These are phyloP conservation scores for Cylloceria caligata DNA, from an alignment of 2,888 invertebrate genomes.

Conservation along the genomic window DNA sequence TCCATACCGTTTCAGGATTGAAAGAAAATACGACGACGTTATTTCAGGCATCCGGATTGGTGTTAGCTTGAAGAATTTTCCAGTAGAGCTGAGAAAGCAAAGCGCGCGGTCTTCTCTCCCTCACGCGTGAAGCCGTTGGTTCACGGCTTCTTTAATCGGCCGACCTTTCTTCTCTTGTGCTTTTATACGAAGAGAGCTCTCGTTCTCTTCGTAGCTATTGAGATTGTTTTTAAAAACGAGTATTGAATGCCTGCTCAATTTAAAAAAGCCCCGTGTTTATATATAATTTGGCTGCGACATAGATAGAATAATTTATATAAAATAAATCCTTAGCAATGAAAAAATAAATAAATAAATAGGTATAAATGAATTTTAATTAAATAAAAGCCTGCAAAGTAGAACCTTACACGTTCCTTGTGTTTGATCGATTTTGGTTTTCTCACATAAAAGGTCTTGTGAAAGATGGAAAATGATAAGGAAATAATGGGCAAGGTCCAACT, in stretches of 20 bases:
- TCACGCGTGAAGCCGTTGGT: slow-evolving; percentile 50
- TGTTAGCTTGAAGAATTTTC: slow-evolving; percentile 69
- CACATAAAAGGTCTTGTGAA: no score
- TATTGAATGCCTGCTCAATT: neutral
- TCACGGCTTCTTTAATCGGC: slow-evolving; percentile 52
- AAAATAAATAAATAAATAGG: neutral
- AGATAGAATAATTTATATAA: slow-evolving; percentile 3
- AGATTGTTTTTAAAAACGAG: slow-evolving; percentile 29
- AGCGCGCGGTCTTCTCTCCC: slow-evolving; percentile 44
- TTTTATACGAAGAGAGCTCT: slow-evolving; percentile 10
- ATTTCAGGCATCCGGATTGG: slow-evolving; percentile 76
- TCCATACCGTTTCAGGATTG: slow-evolving; percentile 75
- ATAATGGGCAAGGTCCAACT: no score
- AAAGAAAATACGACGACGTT: slow-evolving; percentile 82
- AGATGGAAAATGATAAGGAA: no score
- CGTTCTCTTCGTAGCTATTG: slow-evolving; percentile 15
- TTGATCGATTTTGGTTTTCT: no score
- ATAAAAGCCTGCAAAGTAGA: no score
- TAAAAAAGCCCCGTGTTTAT: neutral
- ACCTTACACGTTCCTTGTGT: no score
- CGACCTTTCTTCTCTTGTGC: slow-evolving; percentile 42
- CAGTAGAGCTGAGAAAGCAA: slow-evolving; percentile 69
- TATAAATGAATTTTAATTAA: neutral
- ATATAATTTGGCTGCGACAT: slow-evolving; percentile 2
- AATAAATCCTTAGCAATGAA: neutral